Conservation (phyloP, 1,140 invertebrate species). For the Cydia amplana region DNA sequence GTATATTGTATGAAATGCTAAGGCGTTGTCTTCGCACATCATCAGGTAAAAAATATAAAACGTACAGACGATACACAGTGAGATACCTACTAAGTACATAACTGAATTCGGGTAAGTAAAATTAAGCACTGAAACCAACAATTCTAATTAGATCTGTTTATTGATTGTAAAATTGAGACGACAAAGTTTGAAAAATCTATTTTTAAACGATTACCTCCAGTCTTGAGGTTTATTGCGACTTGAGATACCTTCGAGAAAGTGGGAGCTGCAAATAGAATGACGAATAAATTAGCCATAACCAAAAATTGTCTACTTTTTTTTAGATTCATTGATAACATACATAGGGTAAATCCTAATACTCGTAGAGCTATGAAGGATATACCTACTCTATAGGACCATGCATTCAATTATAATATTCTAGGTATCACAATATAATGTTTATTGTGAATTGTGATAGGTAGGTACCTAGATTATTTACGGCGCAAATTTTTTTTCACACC, state of each 20-base stretch:
- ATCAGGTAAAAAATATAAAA: background rate
- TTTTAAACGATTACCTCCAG: slow-evolving; percentile 82
- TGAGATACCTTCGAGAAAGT: slow-evolving; percentile 84
- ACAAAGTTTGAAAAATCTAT: slow-evolving; percentile 84
- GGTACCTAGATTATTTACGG: too few relatives aligned
- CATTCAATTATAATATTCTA: too few relatives aligned
- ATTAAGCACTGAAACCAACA: background rate
- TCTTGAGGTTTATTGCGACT: slow-evolving; percentile 83
- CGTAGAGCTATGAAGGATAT: too few relatives aligned
- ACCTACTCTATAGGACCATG: too few relatives aligned
- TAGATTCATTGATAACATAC: background rate
- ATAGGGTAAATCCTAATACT: too few relatives aligned
- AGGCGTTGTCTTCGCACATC: background rate
- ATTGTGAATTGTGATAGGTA: too few relatives aligned
- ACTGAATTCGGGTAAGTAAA: background rate
- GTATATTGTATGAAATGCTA: slow-evolving; percentile 3
- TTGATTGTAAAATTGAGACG: slow-evolving; percentile 77
- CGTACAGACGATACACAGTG: background rate
- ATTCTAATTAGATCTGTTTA: slow-evolving; percentile 55
- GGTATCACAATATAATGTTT: too few relatives aligned
- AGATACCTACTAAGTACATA: background rate
- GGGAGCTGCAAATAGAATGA: slow-evolving; percentile 75
- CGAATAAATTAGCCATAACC: background rate
- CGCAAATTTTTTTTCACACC: too few relatives aligned
- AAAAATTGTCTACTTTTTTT: background rate